phyloP scores from a whole-genome alignment of 2,888 invertebrate species.

The Plemyria rubiginata region DNA sequence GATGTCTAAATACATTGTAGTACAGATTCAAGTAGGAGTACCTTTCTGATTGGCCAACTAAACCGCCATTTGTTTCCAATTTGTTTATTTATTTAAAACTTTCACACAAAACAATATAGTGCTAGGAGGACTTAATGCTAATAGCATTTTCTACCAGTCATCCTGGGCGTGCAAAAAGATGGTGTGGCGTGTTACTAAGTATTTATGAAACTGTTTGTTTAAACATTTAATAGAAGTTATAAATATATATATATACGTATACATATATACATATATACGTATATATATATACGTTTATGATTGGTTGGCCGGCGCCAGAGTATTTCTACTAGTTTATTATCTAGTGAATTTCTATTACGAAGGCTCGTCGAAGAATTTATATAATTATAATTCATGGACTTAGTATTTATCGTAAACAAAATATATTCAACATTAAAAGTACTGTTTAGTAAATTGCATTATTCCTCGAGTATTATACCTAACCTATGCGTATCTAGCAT shows the following conservation, averaged over 20 bases:
- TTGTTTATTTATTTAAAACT: no score
- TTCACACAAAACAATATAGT: no score
- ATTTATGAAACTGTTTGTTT: no score
- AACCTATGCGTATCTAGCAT: constrained; percentile 33
- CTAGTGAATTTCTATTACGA: not conserved
- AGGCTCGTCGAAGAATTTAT: not conserved
- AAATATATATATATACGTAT: no score
- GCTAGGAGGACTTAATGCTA: no score
- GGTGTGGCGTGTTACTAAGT: no score
- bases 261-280: no score
- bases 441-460: constrained; percentile 35
- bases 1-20: constrained; percentile 9
- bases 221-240: no score
- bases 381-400: constrained; percentile 8
- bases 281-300: no score
- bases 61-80: constrained; percentile 11
- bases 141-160: no score
- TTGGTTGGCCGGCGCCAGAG: constrained; percentile 2
- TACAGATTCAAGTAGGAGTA: not conserved
- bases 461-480: constrained; percentile 29
- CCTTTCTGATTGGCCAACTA: constrained; percentile 2
- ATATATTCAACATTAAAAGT: constrained; percentile 10
- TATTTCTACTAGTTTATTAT: not conserved
- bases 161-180: no score
- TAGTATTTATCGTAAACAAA: constrained; percentile 17